A percentile compares a stretch with the other conserved stretches of the same genome.
Evolutionary conservation across 2,888 invertebrate species (phyloP).

Genomic region (Heliconius charithonia): DNA sequence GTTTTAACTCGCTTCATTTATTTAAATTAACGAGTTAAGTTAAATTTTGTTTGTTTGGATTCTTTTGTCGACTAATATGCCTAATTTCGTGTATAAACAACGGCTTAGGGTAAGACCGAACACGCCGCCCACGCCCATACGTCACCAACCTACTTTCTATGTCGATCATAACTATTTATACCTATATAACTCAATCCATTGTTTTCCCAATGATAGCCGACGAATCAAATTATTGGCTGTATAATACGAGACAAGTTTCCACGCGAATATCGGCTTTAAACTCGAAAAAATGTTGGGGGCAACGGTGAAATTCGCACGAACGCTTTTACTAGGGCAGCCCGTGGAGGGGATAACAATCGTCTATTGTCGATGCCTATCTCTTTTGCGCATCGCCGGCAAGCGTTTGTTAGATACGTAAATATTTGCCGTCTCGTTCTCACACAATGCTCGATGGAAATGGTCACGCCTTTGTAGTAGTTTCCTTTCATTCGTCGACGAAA

Average conservation of each 20-base stretch:
- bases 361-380: slow-evolving; percentile 81
- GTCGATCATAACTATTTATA: slow-evolving; percentile 61
- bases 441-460: slow-evolving; percentile 69
- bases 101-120: slow-evolving; percentile 25
- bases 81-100: neutral
- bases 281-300: slow-evolving; percentile 33
- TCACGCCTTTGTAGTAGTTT: slow-evolving; percentile 70
- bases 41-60: neutral
- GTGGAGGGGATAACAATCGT: slow-evolving; percentile 82
- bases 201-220: slow-evolving; percentile 77
- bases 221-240: slow-evolving; percentile 80
- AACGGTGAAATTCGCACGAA: slow-evolving; percentile 57
- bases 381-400: slow-evolving; percentile 67
- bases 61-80: neutral
- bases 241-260: slow-evolving; percentile 49
- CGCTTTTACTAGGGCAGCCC: slow-evolving; percentile 64
- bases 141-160: slow-evolving; percentile 61
- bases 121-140: slow-evolving; percentile 56
- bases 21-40: neutral
- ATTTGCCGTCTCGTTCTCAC: slow-evolving; percentile 62
- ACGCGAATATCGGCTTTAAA: slow-evolving; percentile 55
- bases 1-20: neutral
- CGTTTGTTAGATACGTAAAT: slow-evolving; percentile 62
- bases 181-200: slow-evolving; percentile 65
- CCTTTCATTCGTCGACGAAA: slow-evolving; percentile 69